Percentiles rank a stretch among this genome's conserved stretches.
These are phyloP conservation scores for Hypsopygia costalis DNA, from an alignment of 2,888 invertebrate species.

Conservation along the genomic window DNA sequence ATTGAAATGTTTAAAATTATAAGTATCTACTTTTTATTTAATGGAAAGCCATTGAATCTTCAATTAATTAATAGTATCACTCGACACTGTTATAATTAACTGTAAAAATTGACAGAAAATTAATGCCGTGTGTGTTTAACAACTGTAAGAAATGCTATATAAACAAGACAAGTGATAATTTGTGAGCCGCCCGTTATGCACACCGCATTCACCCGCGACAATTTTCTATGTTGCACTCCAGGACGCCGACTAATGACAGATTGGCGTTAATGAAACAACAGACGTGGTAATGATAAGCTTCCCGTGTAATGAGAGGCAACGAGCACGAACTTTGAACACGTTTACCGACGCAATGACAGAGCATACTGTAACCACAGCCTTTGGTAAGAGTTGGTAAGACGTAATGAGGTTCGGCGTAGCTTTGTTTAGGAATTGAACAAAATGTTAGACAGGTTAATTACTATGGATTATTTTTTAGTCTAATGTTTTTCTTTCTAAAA, in stretches of 20 bases:
- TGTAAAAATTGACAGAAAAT: not conserved
- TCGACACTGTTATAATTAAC: no score
- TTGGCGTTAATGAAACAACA: conserved; percentile 58
- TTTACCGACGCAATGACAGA: conserved; percentile 23
- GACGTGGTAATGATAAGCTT: conserved; percentile 43
- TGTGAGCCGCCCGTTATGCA: conserved; percentile 59
- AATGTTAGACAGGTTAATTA: not conserved
- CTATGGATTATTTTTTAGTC: no score
- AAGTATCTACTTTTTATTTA: no score
- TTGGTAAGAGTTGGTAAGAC: conserved; percentile 1
- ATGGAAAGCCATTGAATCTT: no score
- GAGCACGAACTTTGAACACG: conserved; percentile 40
- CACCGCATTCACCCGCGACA: conserved; percentile 55
- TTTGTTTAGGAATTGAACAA: not conserved
- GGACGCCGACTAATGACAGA: conserved; percentile 54
- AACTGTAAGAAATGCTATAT: conserved; percentile 35
- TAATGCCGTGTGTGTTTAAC: conserved; percentile 13
- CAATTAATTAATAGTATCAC: no score
- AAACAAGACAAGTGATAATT: conserved; percentile 52
- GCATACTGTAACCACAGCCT: conserved; percentile 31
- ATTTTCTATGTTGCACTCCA: conserved; percentile 44
- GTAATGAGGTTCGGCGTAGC: not conserved
- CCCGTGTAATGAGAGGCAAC: conserved; percentile 51
- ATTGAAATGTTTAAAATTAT: no score
- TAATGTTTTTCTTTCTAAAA: no score